These are phyloP conservation scores for Rhinoderma darwinii DNA, from an alignment of 2,113 vertebrate genomes.

Conservation along the genomic window DNA sequence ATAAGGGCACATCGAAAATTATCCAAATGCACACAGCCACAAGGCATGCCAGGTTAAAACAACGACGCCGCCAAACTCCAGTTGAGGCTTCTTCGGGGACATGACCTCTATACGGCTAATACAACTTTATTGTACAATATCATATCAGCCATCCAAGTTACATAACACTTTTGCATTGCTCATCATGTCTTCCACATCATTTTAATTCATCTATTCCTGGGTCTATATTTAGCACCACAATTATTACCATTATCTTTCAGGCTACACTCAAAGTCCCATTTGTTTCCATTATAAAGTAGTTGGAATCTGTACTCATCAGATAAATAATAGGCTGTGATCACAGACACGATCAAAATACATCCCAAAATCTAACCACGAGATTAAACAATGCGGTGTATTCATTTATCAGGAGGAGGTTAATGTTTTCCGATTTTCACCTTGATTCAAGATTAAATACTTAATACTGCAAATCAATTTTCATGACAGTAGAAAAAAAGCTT, in stretches of 20 bases:
- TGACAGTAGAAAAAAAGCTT: conserved; percentile 28
- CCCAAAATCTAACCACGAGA: neutral
- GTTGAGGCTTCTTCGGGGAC: no score
- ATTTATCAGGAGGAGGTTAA: conserved; percentile 37
- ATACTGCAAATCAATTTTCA: conserved; percentile 33
- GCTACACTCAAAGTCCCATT: neutral
- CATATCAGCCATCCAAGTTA: no score
- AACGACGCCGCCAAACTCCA: no score
- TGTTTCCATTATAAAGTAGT: neutral
- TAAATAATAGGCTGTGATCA: neutral
- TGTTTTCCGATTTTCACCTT: conserved; percentile 37
- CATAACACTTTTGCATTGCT: no score
- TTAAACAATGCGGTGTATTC: neutral
- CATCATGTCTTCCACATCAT: no score
- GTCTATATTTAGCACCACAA: neutral
- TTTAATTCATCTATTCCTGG: neutral
- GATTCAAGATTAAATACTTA: conserved; percentile 33
- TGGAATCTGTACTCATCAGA: neutral
- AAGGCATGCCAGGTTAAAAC: no score
- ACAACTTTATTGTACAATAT: no score
- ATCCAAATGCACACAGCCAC: no score
- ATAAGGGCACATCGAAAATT: no score
- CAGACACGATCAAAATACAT: neutral
- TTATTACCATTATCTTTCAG: neutral
- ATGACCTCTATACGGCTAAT: no score